A percentile compares a stretch with the other conserved stretches of the same genome.
Conservation (phyloP, 2,888 invertebrate species). For the Apamea sordens region DNA sequence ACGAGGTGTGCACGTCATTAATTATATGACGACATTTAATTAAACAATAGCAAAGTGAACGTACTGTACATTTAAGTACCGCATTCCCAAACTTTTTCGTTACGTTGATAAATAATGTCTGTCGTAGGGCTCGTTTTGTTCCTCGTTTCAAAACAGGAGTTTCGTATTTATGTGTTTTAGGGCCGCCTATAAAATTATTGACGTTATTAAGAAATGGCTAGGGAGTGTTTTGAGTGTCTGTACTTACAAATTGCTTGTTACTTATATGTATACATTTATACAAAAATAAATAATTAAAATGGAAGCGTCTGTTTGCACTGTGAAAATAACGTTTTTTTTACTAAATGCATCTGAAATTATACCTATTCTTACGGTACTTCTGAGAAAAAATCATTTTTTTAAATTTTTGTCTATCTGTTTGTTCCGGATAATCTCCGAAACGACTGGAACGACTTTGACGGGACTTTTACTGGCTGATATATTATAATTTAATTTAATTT, state of each 20-base stretch:
- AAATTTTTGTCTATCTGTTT: no score
- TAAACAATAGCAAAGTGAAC: slow-evolving; percentile 53
- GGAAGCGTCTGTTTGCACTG: no score
- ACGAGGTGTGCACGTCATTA: slow-evolving; percentile 47
- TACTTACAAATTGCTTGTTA: not conserved
- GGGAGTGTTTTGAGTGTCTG: slow-evolving; percentile 18
- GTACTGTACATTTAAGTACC: slow-evolving; percentile 34
- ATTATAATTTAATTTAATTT: no score
- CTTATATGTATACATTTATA: no score
- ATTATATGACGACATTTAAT: slow-evolving; percentile 58
- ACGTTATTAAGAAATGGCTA: slow-evolving; percentile 46
- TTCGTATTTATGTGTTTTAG: slow-evolving; percentile 52
- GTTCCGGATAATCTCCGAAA: no score
- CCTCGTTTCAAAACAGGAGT: slow-evolving; percentile 38
- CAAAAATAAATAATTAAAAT: no score
- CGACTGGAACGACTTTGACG: no score
- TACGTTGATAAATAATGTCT: slow-evolving; percentile 56
- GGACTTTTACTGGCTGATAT: no score
- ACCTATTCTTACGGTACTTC: no score
- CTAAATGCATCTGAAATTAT: no score
- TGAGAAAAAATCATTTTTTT: no score
- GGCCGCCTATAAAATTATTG: slow-evolving; percentile 44
- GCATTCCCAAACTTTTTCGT: slow-evolving; percentile 51
- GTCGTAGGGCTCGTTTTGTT: slow-evolving; percentile 41
- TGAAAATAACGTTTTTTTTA: no score